Base-by-base conservation (phyloP, 2,797 vertebrate species). In the Bradypus variegatus region DNA sequence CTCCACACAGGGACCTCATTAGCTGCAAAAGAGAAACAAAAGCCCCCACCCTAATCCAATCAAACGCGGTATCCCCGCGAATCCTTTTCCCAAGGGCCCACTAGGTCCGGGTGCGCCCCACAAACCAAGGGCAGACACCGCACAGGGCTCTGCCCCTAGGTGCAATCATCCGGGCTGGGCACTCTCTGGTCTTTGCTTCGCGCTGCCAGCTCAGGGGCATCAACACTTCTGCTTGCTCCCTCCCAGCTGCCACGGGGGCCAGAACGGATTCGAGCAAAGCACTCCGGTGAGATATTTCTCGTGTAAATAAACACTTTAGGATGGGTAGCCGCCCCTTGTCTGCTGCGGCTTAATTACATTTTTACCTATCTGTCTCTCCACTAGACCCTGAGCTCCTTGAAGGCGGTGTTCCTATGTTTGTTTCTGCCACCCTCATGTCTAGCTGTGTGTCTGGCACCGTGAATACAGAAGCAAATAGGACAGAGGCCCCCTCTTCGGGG, bases 1-100 rank as follows among this genome's bases (percentile, higher is more conserved):
- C 98, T 98, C 98, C 98, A 98, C 98, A 98, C 98, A 98, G 97
- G 97, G 97, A 95, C 96, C 93, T 96, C 98, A 97, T 98, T 98
- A 98, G 98, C 97, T 91, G 88, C 97, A 97, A 97, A 94, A 97
- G 87, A 95, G 97, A 97, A 97, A 96, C 91, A 96, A 96, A 97
- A 96, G 98, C 98, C 21, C 58, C 58, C 5, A 21, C 21, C 58
- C 58, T 21, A 97, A 97, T 95, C 96, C 97, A 97, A 94, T 81
- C 21, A 93, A 82, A 93, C 97, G 96, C 96, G 97, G 97, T 97
- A 97, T 97, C 97, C 98, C 98, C 97, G 97, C 97, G 97, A 98
- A 98, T 98, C 98, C 97, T 96, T 97, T 98, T 98, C 98, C 98
- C 98, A 6, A 21, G 21, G 19, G 58, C 8, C 95, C 53, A 38